A percentile compares a stretch with the other conserved stretches of the same genome.
phyloP scores from a whole-genome alignment of 2,888 invertebrate species.

The Torymus aiolomorphi region DNA sequence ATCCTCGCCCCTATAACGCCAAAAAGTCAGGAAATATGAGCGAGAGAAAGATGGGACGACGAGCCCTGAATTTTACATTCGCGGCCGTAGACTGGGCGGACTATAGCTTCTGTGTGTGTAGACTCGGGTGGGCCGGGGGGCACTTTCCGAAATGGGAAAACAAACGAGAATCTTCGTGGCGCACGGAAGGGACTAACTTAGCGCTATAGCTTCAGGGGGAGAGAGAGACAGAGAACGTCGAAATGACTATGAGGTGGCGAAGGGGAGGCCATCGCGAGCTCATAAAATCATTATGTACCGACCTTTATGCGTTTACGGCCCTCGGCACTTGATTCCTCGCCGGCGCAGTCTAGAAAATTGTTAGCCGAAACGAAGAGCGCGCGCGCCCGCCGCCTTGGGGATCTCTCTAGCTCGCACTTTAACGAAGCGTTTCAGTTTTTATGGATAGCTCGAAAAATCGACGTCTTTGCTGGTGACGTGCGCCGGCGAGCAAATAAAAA shows the following conservation, averaged over 20 bases:
- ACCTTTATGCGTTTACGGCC: conserved; percentile 66
- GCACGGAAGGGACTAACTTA: conserved; percentile 29
- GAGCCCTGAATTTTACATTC: conserved; percentile 50
- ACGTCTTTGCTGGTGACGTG: conserved; percentile 1
- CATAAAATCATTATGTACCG: conserved; percentile 69
- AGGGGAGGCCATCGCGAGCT: conserved; percentile 60
- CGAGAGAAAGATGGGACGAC: conserved; percentile 16
- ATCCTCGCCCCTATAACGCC: conserved; percentile 8
- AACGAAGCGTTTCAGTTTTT: conserved; percentile 36
- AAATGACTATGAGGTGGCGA: conserved; percentile 60
- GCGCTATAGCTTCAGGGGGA: conserved; percentile 25
- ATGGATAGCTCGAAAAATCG: conserved; percentile 43
- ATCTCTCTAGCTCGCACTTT: not conserved
- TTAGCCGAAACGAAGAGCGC: conserved; percentile 51
- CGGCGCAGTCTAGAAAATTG: conserved; percentile 60
- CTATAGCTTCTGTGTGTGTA: conserved; percentile 19
- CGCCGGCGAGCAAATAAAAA: conserved; percentile 29
- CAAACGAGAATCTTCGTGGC: conserved; percentile 56
- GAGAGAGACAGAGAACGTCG: conserved; percentile 43
- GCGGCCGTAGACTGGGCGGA: conserved; percentile 36
- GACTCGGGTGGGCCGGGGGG: conserved; percentile 18
- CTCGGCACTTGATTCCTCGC: conserved; percentile 63
- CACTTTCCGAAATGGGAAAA: conserved; percentile 59
- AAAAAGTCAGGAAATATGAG: conserved; percentile 42
- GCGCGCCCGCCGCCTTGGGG: conserved; percentile 7